These are phyloP conservation scores for Dendrolimus punctatus DNA, from an alignment of 1,140 invertebrate genomes.

Conservation along the genomic window DNA sequence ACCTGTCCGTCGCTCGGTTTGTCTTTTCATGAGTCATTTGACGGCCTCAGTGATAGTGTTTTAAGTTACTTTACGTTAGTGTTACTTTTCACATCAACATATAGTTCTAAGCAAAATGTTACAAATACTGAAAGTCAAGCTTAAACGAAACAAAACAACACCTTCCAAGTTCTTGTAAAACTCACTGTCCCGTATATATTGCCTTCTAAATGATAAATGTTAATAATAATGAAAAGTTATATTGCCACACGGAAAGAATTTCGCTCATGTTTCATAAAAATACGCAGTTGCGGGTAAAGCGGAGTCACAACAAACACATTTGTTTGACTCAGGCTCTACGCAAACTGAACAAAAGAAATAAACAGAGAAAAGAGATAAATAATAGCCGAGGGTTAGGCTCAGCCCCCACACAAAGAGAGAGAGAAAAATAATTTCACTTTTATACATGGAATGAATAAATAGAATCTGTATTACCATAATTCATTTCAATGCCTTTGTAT, in stretches of 20 bases:
- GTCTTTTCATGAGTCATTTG: too few species aligned
- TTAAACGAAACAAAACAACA: too few species aligned
- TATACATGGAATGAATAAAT: constrained; percentile 14
- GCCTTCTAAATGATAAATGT: too few species aligned
- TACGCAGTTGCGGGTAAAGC: constrained; percentile 18
- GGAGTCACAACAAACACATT: constrained; percentile 30
- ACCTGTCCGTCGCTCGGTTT: too few species aligned
- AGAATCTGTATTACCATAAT: background rate
- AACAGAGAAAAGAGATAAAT: constrained; percentile 33
- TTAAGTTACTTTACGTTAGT: too few species aligned
- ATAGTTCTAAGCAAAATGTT: too few species aligned
- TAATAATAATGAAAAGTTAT: constrained; percentile 16
- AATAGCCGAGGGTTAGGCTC: constrained; percentile 19
- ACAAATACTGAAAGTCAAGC: too few species aligned
- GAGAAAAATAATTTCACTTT: constrained; percentile 17
- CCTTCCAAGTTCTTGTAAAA: too few species aligned
- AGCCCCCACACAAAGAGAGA: constrained; percentile 10
- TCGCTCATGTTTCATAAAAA: constrained; percentile 25
- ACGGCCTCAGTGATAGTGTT: too few species aligned
- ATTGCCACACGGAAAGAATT: constrained; percentile 25
- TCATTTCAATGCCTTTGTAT: too few species aligned
- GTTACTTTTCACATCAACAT: too few species aligned
- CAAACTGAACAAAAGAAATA: constrained; percentile 41
- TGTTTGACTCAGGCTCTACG: constrained; percentile 26
- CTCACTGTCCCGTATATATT: too few species aligned